These are phyloP conservation scores for Anoplopoma fimbria DNA, from an alignment of 2,113 vertebrate species.

Conservation along the genomic window DNA sequence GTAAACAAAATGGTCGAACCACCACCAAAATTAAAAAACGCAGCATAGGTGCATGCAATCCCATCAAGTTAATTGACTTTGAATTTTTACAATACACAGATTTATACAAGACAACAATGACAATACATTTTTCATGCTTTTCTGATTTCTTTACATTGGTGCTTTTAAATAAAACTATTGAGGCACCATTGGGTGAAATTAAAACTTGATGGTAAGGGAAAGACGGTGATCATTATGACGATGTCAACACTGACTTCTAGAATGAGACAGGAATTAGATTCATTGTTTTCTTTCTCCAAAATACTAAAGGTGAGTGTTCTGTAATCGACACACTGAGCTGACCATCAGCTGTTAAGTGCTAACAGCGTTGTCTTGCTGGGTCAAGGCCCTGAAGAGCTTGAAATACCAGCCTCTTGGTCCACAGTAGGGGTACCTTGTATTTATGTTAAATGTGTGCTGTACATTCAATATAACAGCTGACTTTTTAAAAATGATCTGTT, in stretches of 20 bases:
- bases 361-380: not conserved
- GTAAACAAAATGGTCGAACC: slow-evolving; percentile 1
- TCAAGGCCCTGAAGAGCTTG: not conserved
- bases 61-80: not conserved
- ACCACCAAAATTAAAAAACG: not conserved
- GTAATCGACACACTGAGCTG: not conserved
- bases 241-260: not conserved
- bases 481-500: too few species aligned
- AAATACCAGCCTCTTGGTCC: not conserved
- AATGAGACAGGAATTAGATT: not conserved
- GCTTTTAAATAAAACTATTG: not conserved
- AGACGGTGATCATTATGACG: not conserved
- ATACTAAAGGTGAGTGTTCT: not conserved
- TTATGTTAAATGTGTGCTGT: not conserved
- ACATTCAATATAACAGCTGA: too few species aligned
- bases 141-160: not conserved
- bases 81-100: not conserved
- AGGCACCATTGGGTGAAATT: not conserved
- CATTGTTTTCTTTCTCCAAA: not conserved
- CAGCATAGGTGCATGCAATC: not conserved
- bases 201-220: not conserved
- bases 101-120: not conserved
- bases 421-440: not conserved
- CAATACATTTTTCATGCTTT: not conserved
- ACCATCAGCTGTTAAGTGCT: too few species aligned